Conservation (phyloP, 23 tunicate genomes). For the Diplosoma virens region DNA sequence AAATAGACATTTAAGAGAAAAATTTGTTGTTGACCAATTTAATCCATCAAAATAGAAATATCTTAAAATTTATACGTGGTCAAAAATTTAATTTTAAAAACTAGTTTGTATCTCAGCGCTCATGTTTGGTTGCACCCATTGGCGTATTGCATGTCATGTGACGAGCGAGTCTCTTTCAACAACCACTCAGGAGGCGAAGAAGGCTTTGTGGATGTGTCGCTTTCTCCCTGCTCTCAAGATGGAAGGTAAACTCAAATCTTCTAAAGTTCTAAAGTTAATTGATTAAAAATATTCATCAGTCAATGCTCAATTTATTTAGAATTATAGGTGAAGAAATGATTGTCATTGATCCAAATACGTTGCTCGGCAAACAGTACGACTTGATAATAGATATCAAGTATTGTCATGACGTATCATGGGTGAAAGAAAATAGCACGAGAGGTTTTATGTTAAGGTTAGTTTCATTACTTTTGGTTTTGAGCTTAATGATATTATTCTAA, state of each 20-base stretch:
- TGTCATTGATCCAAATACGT: slow-evolving; percentile 61
- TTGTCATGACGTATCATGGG: slow-evolving; percentile 51
- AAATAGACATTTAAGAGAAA: no score
- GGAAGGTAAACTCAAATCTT: slow-evolving; percentile 81
- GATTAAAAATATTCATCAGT: no score
- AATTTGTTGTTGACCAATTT: no score
- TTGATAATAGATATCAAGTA: slow-evolving; percentile 37
- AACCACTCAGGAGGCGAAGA: slow-evolving; percentile 56
- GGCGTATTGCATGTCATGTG: slow-evolving; percentile 55
- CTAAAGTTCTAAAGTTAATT: no score
- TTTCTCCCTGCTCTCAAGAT: slow-evolving; percentile 43
- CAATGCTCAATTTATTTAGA: slow-evolving; percentile 20
- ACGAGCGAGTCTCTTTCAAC: slow-evolving; percentile 37
- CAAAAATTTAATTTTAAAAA: no score
- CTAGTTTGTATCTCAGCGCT: slow-evolving; percentile 42
- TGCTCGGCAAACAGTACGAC: slow-evolving; percentile 40
- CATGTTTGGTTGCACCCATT: slow-evolving; percentile 66
- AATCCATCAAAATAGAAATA: no score
- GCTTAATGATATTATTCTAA: no score
- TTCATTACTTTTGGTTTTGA: no score
- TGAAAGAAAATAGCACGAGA: slow-evolving; percentile 59
- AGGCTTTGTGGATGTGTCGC: slow-evolving; percentile 43
- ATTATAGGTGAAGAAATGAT: slow-evolving; percentile 43
- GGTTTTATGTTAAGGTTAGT: slow-evolving; percentile 66
- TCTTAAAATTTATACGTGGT: no score